Base-by-base conservation (phyloP, 37 sponge, comb jelly and placozoan species). In the Hexactinellida sp. region DNA sequence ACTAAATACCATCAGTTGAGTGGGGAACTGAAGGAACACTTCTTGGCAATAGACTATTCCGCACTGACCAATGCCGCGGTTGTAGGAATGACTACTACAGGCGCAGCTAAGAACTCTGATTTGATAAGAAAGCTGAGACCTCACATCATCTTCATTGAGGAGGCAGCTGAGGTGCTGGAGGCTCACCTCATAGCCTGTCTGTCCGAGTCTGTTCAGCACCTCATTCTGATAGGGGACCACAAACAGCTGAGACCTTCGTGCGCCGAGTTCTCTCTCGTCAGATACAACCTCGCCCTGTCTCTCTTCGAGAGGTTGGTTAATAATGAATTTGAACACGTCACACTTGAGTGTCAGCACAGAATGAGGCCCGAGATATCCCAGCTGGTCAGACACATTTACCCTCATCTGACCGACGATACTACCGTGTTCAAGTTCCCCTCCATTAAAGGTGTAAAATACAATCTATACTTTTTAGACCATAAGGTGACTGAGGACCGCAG, bases 391-490 rank as follows among this genome's bases (percentile, higher is more conserved):
- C 86, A 37, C 3, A 85, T 85, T 16, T 85, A 85, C 37, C 86
- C 86, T 35, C 21, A 63, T 38, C 37, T 38, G 30, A 36, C 63
- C 1, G 63, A 87, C 28, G 39, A 92, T 83, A 83, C 84, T 36
- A n/a, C 39, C 55, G 87, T 87, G 25, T 10, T n/a, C 37, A 36
- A 51, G 0, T 92, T 85, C 55, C 39, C 37, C 0, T n/a, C 36
- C 19, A 36, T 92, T 39, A 37, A 32, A 41, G 92, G 90, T 30
- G 88, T 89, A 36, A 24, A n/a, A 36, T 38, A 63, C 38, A 92
- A 92, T 52, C 39, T 92, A 86, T 89, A 39, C 88, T 92, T 92
- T 38, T 19, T 92, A 54, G 90, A 90, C 35, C 92, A 92, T 54
- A 38, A 39, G 30, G 25, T 87, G 24, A 83, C 1, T 30, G 92